Base-by-base conservation (phyloP, 1,140 invertebrate genomes). In the Euglossa dilemma region DNA sequence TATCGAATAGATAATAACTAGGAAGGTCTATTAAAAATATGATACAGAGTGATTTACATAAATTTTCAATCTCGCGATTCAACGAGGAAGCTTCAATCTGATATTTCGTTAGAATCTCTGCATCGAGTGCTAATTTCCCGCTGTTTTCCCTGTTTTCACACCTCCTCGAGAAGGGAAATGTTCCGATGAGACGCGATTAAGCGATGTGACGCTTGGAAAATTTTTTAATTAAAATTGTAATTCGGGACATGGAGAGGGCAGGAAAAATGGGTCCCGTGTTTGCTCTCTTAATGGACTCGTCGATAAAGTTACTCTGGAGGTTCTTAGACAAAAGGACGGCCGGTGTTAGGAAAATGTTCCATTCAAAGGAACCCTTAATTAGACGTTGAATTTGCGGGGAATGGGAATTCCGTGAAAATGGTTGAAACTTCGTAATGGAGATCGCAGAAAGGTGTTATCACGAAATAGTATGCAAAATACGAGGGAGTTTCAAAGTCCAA, bases 281-380 rank as follows among this genome's bases (percentile, higher is more conserved):
- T 70, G 67, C 67, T 70, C 67, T 70, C 45, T 70, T 50, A 70
- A 70, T 70, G 67, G 67, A 25, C 67, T 50, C 28, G 43, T 47
- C 45, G 67, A 70, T 45, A 50, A 70, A 70, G 67, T 70, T 23
- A n/a, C 28, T n/a, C 18, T 25, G 18, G 28, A 25, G 67, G 23
- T 70, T 50, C 67, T 70, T 47, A 47, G 45, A 70, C 45, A 70
- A 47, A 67, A 50, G 45, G 45, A 25, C 16, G 59, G 45, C n/a
- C 47, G 25, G 47, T 36, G 23, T 50, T 63, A 52, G 25, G 59
- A 36, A 64, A 50, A 28, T 75, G n/a, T 20, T 64, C 59, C 25
- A 11, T 43, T 66, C 45, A 47, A 70, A 52, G 56, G 56, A 28
- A 20, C 25, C n/a, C n/a, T 20, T 47, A 59, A 76, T 76, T 66